A percentile compares a stretch with the other conserved stretches of the same genome.
phyloP scores from a whole-genome alignment of 2,888 invertebrate species.

The Dicyrtoma fusca region DNA sequence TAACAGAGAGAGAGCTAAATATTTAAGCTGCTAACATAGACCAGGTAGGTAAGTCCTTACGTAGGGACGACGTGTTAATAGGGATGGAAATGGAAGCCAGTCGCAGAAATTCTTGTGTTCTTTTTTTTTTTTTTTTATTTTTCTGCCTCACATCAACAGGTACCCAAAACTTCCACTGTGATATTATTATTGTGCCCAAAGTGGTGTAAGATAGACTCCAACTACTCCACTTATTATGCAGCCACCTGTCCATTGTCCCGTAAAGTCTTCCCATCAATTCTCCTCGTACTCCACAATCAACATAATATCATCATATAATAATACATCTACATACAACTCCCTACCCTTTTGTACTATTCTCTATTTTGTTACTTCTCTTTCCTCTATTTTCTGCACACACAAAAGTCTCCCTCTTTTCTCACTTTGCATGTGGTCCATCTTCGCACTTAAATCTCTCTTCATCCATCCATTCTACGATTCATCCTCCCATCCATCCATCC shows the following conservation, averaged over 20 bases:
- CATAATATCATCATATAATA: neutral
- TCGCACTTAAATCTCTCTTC: neutral
- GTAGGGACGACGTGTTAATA: too few relatives aligned
- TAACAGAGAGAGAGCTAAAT: too few relatives aligned
- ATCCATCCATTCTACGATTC: too few relatives aligned
- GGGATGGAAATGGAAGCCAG: slow-evolving; percentile 8
- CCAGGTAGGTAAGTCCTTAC: too few relatives aligned
- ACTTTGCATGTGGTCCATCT: neutral
- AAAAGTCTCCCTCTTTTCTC: neutral
- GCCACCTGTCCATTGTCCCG: slow-evolving; percentile 21
- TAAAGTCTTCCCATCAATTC: slow-evolving; percentile 7
- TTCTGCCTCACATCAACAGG: slow-evolving; percentile 21
- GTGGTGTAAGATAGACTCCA: neutral
- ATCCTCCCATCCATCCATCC: too few relatives aligned
- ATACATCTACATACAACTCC: neutral
- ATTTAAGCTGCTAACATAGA: too few relatives aligned
- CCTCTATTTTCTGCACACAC: too few relatives aligned
- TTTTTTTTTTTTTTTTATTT: neutral
- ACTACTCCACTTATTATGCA: slow-evolving; percentile 3
- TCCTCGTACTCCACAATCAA: neutral
- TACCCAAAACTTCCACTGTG: slow-evolving; percentile 15
- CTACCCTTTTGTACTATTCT: neutral
- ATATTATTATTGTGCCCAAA: too few relatives aligned
- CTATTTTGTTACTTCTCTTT: too few relatives aligned
- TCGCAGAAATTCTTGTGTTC: slow-evolving; percentile 15